phyloP scores from a whole-genome alignment of 2,113 vertebrate species.

The Ochotona curzoniae region DNA sequence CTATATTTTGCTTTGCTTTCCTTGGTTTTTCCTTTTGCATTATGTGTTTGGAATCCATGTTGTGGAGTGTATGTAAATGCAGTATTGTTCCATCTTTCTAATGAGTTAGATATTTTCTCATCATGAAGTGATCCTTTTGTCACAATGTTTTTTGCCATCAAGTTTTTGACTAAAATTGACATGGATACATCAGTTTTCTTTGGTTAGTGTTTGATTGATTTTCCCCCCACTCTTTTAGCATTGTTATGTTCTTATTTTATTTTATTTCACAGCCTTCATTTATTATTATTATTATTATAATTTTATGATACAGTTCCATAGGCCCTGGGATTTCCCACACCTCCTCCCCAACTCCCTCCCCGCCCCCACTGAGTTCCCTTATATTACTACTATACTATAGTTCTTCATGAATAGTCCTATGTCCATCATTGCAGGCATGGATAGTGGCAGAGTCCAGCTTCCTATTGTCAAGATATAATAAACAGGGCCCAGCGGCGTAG shows the following conservation, averaged over 20 bases:
- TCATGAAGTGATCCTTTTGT: background rate
- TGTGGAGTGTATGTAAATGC: background rate
- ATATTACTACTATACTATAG: no score
- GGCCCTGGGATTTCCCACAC: no score
- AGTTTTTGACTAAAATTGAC: background rate
- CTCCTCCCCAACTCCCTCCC: no score
- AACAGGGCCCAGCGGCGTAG: no score
- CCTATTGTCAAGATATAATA: no score
- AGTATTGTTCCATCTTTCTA: background rate
- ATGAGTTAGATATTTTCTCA: background rate
- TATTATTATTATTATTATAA: no score
- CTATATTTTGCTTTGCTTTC: background rate
- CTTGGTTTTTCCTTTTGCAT: background rate
- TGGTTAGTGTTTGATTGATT: constrained; percentile 26
- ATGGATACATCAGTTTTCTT: background rate
- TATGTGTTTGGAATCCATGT: constrained; percentile 16
- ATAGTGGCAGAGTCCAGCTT: no score
- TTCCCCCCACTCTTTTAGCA: background rate
- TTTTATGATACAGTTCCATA: no score
- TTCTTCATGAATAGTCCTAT: no score
- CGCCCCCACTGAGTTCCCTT: no score
- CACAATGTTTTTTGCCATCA: background rate
- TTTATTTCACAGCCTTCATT: no score
- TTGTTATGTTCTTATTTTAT: background rate
- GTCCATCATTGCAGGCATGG: no score